phyloP scores from a whole-genome alignment of 2,888 invertebrate species.

The Disparrhopalites patrizii region DNA sequence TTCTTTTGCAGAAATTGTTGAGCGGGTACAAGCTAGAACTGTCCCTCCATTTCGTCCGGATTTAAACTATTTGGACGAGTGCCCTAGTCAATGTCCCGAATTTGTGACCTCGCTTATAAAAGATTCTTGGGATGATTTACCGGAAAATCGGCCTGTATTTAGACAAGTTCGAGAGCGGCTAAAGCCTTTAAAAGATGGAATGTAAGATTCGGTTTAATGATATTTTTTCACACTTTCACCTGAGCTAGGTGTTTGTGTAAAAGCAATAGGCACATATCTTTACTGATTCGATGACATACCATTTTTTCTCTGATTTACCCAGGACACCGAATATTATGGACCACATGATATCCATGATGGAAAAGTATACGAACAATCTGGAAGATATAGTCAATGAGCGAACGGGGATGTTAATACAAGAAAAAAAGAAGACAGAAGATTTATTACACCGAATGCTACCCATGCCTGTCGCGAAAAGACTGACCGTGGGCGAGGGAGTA shows the following conservation, averaged over 20 bases:
- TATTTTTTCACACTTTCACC: no score
- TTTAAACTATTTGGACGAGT: slow-evolving; percentile 65
- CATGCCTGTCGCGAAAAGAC: slow-evolving; percentile 80
- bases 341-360: slow-evolving; percentile 98
- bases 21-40: slow-evolving; percentile 69
- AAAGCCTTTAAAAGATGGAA: slow-evolving; percentile 83
- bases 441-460: slow-evolving; percentile 91
- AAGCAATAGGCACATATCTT: no score
- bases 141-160: slow-evolving; percentile 76
- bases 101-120: slow-evolving; percentile 76
- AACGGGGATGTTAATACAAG: slow-evolving; percentile 81
- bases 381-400: slow-evolving; percentile 90
- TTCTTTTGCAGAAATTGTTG: slow-evolving; percentile 70
- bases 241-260: no score
- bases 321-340: slow-evolving; percentile 89
- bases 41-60: slow-evolving; percentile 76
- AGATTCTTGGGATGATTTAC: slow-evolving; percentile 74
- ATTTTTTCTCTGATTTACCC: slow-evolving; percentile 45
- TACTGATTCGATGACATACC: no score
- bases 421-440: slow-evolving; percentile 90
- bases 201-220: slow-evolving; percentile 64
- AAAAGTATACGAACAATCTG: slow-evolving; percentile 89
- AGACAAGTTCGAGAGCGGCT: slow-evolving; percentile 68
- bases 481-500: slow-evolving; percentile 82
- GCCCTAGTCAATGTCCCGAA: slow-evolving; percentile 70